A percentile compares a stretch with the other conserved stretches of the same genome.
phyloP scores from a whole-genome alignment of 2,888 invertebrate genomes.

The Hydrotaea cyrtoneurina region DNA sequence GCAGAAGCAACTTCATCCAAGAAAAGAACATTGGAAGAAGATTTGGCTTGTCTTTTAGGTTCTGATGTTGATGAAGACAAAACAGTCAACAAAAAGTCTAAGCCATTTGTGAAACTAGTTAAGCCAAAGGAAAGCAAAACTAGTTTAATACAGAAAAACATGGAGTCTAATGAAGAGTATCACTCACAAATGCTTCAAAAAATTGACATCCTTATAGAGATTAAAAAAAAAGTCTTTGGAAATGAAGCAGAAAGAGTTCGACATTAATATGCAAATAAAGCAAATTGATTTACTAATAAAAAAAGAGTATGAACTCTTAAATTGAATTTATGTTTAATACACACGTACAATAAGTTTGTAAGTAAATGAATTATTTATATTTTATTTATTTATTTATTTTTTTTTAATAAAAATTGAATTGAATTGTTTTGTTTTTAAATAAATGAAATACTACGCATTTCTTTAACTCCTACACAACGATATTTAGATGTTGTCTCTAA shows the following conservation, averaged over 20 bases:
- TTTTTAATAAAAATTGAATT: neutral
- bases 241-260: neutral
- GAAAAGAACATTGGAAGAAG: constrained; percentile 7
- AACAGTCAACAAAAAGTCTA: constrained; percentile 10
- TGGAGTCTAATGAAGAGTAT: constrained; percentile 29
- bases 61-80: neutral
- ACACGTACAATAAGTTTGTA: constrained; percentile 11
- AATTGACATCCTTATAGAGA: constrained; percentile 31
- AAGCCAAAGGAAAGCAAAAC: constrained; percentile 1
- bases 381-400: neutral
- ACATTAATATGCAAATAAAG: constrained; percentile 4
- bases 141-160: neutral
- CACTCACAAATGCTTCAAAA: constrained; percentile 36
- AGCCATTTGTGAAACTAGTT: constrained; percentile 4
- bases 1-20: constrained; percentile 8
- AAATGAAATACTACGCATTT: constrained; percentile 19
- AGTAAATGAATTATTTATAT: constrained; percentile 6
- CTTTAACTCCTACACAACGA: constrained; percentile 23
- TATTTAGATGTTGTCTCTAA: constrained; percentile 33
- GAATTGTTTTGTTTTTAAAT: neutral
- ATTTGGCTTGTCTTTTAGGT: neutral
- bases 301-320: constrained; percentile 19
- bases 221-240: constrained; percentile 22
- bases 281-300: neutral
- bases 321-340: neutral